Conservation (phyloP, 2,888 invertebrate species). For the Dolichopus griseipennis region DNA sequence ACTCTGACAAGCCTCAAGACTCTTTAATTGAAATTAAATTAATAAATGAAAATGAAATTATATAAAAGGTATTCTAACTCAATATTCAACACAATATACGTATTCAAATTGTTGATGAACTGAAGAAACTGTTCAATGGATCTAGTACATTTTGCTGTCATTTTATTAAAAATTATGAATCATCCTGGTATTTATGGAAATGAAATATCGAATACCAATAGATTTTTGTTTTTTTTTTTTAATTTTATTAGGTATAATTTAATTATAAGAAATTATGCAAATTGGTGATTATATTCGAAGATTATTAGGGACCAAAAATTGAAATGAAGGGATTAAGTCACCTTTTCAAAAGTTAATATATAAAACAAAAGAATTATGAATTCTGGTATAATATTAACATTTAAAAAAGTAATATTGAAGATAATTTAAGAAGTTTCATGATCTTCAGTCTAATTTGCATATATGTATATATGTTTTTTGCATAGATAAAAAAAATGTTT, state of each 20-base stretch:
- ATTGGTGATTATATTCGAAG: constrained; percentile 1
- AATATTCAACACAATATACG: too few species aligned
- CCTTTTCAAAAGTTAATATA: neutral
- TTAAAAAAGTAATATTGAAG: neutral
- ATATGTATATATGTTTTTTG: too few species aligned
- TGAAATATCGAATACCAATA: neutral
- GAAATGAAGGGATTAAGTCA: neutral
- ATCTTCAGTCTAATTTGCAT: neutral
- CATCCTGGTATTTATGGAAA: neutral
- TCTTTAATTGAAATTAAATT: too few species aligned
- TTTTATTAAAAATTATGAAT: neutral
- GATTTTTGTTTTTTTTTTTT: neutral
- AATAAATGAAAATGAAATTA: too few species aligned
- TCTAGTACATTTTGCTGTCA: too few species aligned
- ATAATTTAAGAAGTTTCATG: neutral
- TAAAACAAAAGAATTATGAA: neutral
- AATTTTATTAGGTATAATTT: neutral
- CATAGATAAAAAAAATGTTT: too few species aligned
- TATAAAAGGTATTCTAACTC: too few species aligned
- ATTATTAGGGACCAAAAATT: neutral
- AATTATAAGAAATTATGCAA: neutral
- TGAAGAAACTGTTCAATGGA: too few species aligned
- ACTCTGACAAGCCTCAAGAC: too few species aligned
- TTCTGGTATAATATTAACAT: neutral
- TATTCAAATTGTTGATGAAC: too few species aligned